phyloP scores from a whole-genome alignment of 37 sponge, comb jelly and placozoan species.

The Geodia barretti region DNA sequence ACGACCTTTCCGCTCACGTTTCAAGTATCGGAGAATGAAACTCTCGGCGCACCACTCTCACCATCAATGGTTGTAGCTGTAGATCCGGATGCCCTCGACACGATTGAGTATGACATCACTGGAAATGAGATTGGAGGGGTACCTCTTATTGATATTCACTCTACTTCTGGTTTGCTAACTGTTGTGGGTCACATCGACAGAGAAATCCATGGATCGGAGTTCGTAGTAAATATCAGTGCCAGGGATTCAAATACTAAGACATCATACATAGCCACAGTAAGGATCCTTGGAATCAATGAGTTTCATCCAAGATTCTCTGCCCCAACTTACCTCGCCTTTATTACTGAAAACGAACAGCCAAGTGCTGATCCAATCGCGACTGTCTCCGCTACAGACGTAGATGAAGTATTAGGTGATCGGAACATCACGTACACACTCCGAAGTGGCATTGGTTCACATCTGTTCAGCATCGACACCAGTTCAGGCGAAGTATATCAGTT shows the following conservation, averaged over 20 bases:
- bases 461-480: constrained; percentile 29
- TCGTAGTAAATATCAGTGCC: constrained; percentile 20
- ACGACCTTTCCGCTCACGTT: neutral
- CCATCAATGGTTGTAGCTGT: constrained; percentile 30
- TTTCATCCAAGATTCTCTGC: constrained; percentile 37
- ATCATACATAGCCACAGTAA: constrained; percentile 6
- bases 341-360: constrained; percentile 45
- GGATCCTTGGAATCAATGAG: constrained; percentile 48
- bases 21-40: constrained; percentile 39
- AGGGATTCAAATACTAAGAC: constrained; percentile 19
- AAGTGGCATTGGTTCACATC: neutral
- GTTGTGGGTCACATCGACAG: constrained; percentile 30
- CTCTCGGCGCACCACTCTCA: constrained; percentile 15
- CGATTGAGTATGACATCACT: constrained; percentile 18
- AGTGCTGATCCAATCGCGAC: neutral
- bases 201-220: constrained; percentile 11
- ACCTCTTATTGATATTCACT: constrained; percentile 36
- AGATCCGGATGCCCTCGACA: constrained; percentile 54
- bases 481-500: constrained; percentile 45
- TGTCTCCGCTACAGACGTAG: constrained; percentile 61
- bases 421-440: constrained; percentile 25
- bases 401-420: constrained; percentile 44
- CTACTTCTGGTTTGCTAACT: constrained; percentile 32
- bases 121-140: constrained; percentile 21
- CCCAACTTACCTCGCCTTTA: constrained; percentile 9